A percentile compares a stretch with the other conserved stretches of the same genome.
These are phyloP conservation scores for Tetropium fuscum DNA, from an alignment of 2,888 invertebrate species.

Conservation along the genomic window DNA sequence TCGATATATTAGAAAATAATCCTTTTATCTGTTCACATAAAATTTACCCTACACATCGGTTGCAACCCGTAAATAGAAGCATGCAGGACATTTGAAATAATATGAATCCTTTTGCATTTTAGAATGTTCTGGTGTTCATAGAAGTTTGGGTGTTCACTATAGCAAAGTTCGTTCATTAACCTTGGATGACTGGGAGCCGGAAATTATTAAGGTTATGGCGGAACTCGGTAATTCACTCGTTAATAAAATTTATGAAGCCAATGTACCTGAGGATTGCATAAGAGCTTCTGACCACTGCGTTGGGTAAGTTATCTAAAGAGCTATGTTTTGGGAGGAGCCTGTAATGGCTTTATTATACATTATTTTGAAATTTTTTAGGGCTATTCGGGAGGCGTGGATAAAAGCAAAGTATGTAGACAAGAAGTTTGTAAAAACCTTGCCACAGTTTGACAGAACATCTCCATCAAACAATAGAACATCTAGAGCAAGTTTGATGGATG, in stretches of 20 bases:
- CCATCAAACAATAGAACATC: slow-evolving; percentile 50
- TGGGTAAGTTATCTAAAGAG: slow-evolving; percentile 75
- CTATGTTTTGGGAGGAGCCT: too few species aligned
- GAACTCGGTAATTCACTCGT: slow-evolving; percentile 91
- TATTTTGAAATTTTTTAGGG: slow-evolving; percentile 66
- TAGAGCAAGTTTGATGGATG: slow-evolving; percentile 60
- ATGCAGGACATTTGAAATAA: too few species aligned
- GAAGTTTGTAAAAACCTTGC: slow-evolving; percentile 77
- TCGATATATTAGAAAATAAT: too few species aligned
- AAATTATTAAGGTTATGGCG: slow-evolving; percentile 93
- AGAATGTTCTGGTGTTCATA: slow-evolving; percentile 92
- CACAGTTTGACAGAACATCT: slow-evolving; percentile 54
- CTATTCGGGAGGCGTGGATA: slow-evolving; percentile 90
- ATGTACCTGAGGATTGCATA: slow-evolving; percentile 73
- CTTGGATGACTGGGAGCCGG: slow-evolving; percentile 96
- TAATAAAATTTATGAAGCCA: slow-evolving; percentile 86
- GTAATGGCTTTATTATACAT: too few species aligned
- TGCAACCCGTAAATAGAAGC: too few species aligned
- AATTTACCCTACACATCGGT: too few species aligned
- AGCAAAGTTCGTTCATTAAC: slow-evolving; percentile 96
- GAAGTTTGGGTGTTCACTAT: slow-evolving; percentile 94
- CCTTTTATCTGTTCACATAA: too few species aligned
- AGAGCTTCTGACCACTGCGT: slow-evolving; percentile 86
- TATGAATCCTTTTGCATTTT: slow-evolving; percentile 48
- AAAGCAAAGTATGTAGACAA: slow-evolving; percentile 91